phyloP scores from a whole-genome alignment of 2,888 invertebrate species.

The Tetramorium bicarinatum region DNA sequence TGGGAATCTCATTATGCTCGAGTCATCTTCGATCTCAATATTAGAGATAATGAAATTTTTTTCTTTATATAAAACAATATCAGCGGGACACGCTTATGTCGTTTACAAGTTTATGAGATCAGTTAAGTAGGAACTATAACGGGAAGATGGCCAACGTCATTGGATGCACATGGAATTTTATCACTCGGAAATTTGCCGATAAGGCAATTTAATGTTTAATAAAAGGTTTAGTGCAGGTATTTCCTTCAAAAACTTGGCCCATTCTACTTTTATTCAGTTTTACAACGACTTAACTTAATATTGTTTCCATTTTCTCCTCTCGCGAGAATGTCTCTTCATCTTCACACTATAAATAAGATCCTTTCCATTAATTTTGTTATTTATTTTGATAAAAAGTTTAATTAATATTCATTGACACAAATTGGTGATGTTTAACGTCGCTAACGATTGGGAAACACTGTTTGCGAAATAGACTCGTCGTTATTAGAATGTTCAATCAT shows the following conservation, averaged over 20 bases:
- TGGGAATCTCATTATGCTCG: not conserved
- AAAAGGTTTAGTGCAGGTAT: constrained; percentile 10
- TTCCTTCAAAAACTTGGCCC: constrained; percentile 9
- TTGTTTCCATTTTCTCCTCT: not conserved
- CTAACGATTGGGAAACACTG: not conserved
- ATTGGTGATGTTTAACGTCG: not conserved
- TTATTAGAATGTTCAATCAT: not conserved
- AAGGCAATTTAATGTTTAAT: constrained; percentile 38
- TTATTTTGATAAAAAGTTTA: not conserved
- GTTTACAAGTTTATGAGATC: constrained; percentile 30
- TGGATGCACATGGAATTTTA: constrained; percentile 20
- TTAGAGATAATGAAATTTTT: constrained; percentile 4
- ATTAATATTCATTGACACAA: not conserved
- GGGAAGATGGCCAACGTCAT: not conserved
- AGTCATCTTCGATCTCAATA: not conserved
- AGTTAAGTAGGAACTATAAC: constrained; percentile 10
- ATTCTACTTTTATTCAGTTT: not conserved
- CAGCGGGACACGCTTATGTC: not conserved
- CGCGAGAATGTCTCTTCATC: not conserved
- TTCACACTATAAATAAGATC: not conserved
- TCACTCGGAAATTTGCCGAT: constrained; percentile 40
- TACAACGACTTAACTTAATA: not conserved
- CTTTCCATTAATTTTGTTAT: not conserved
- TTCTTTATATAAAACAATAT: constrained; percentile 41
- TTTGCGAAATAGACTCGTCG: not conserved